These are phyloP conservation scores for Laterallus jamaicensis DNA, from an alignment of 2,113 vertebrate genomes.

Conservation along the genomic window DNA sequence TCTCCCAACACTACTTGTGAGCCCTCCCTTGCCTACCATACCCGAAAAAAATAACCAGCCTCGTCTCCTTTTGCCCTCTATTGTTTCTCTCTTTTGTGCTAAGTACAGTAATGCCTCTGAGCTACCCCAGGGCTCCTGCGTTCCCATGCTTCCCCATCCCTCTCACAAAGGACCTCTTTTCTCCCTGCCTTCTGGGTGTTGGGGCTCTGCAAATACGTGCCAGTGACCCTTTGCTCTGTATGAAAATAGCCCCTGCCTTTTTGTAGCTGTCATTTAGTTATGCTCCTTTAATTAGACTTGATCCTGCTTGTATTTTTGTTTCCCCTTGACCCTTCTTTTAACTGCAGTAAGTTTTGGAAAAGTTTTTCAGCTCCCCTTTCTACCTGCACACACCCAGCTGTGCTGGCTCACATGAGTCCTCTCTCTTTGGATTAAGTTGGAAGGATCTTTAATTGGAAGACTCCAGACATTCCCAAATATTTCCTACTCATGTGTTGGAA, in stretches of 20 bases:
- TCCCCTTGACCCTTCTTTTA: not conserved
- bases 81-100: constrained; percentile 26
- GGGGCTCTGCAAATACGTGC: not conserved
- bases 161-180: constrained; percentile 15
- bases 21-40: not conserved
- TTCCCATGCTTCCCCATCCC: constrained; percentile 20
- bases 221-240: not conserved
- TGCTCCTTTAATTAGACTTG: constrained; percentile 34
- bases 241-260: constrained; percentile 32
- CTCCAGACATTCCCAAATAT: not conserved
- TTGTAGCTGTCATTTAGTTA: constrained; percentile 11
- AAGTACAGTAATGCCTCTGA: constrained; percentile 26
- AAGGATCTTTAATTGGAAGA: not conserved
- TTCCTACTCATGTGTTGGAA: not conserved
- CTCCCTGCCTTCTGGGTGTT: not conserved
- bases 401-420: not conserved
- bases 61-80: constrained; percentile 1
- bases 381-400: not conserved
- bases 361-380: not conserved
- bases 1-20: not conserved
- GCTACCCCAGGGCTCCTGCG: not conserved
- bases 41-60: not conserved
- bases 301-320: not conserved
- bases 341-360: not conserved
- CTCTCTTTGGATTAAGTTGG: not conserved